Percentiles rank a stretch among this genome's conserved stretches.
Conservation (phyloP, 2,113 vertebrate species). For the Scartelaos histophorus region DNA sequence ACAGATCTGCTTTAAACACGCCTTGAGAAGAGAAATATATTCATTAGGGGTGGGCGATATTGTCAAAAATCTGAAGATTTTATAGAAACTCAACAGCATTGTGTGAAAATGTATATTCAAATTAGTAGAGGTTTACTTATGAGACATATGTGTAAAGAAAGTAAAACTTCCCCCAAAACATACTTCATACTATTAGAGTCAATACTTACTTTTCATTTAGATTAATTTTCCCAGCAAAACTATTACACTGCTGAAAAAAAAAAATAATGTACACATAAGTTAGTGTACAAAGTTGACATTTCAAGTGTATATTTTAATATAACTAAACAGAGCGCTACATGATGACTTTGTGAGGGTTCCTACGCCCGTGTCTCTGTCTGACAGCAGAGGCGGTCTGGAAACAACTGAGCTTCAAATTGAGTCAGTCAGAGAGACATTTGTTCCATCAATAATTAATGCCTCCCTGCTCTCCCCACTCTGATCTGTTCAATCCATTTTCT, state of each 20-base stretch:
- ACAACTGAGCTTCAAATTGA: conserved; percentile 71
- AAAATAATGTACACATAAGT: too few relatives aligned
- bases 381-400: conserved; percentile 65
- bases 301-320: background rate
- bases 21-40: too few relatives aligned
- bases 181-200: too few relatives aligned
- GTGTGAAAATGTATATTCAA: too few relatives aligned
- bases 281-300: background rate
- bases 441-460: conserved; percentile 73
- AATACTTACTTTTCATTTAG: background rate
- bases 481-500: conserved; percentile 63
- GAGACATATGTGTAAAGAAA: background rate
- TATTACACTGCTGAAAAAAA: background rate
- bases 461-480: conserved; percentile 54
- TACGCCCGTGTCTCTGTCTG: conserved; percentile 41
- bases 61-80: background rate
- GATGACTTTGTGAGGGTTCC: background rate
- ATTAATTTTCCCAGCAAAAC: background rate
- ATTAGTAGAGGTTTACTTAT: background rate
- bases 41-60: too few relatives aligned
- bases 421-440: conserved; percentile 75
- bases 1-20: too few relatives aligned
- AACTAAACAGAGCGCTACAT: background rate
- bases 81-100: background rate
- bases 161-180: too few relatives aligned